Evolutionary conservation across 2,113 vertebrate genomes (phyloP), one percentile per base, ranked within the genome.

Genomic region (Mobula birostris): DNA sequence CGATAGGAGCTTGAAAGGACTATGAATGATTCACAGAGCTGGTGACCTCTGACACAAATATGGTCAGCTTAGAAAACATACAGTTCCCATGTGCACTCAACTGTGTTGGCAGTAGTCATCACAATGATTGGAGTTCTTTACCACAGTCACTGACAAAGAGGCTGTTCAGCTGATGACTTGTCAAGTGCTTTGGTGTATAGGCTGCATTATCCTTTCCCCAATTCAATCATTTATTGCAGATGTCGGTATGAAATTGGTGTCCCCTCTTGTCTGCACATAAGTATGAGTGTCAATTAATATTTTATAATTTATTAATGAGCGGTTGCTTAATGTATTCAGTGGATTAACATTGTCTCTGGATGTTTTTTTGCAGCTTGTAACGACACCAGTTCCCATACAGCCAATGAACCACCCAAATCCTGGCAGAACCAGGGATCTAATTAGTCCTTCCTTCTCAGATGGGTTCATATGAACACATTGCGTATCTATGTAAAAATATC

Each of bases 91-190:
- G 85, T 32, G 85, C 85, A 90, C 61, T 90, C 85, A 66, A 32
- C 85, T 66, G 17, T 90, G 61, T 90, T 66, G 85, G 85, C n/a
- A 17, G 85, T 56, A 68, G 85, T 66, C n/a, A 2, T 90, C 85
- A 90, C 85, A 88, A 88, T 90, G 85, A 68, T 90, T 29, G 85
- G 85, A 90, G 29, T 90, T 66, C 61, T 90, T 90, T 17, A 66
- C 85, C 61, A 90, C 61, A 90, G 85, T 66, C 85, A 68, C 61
- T 90, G 85, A 68, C 61, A 36, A 32, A 90, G n/a, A 7, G n/a
- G 61, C 61, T 32, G 61, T 66, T 90, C 29, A 66, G 17, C n/a
- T 90, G 85, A 90, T 32, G 61, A 90, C 29, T 36, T 90, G 85
- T 32, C 85, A 90, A n/a, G 61, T 15, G 63, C 61, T n/a, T 66